These are phyloP conservation scores for Coelopa frigida DNA, from an alignment of 1,140 invertebrate genomes.

Conservation along the genomic window DNA sequence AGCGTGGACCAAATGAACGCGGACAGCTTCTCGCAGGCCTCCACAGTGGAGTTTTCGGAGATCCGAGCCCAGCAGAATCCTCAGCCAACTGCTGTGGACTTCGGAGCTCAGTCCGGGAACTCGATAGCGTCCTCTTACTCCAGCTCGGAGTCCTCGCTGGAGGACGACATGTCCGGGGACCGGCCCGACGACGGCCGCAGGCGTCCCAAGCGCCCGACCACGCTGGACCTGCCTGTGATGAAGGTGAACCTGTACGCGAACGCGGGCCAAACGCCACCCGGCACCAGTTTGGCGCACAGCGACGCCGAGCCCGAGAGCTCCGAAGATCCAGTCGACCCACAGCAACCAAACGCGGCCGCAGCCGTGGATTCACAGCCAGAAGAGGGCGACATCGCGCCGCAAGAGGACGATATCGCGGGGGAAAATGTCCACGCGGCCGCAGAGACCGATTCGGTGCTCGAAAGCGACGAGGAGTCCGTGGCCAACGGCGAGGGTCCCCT, in stretches of 20 bases:
- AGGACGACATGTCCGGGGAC: slow-evolving; percentile 7
- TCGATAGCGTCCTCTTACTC: slow-evolving; percentile 24
- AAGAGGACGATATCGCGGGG: too few species aligned
- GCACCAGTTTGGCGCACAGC: too few species aligned
- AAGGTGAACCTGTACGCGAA: slow-evolving; percentile 22
- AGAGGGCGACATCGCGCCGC: too few species aligned
- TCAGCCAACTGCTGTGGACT: slow-evolving; percentile 15
- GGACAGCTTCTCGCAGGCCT: slow-evolving; percentile 42
- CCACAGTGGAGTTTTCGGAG: slow-evolving; percentile 40
- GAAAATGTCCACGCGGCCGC: too few species aligned
- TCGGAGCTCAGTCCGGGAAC: slow-evolving; percentile 1
- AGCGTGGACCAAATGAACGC: slow-evolving; percentile 31
- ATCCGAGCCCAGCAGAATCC: slow-evolving; percentile 19
- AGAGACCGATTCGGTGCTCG: neutral
- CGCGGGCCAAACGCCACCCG: slow-evolving; percentile 24
- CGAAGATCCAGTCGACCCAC: too few species aligned
- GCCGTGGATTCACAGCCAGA: too few species aligned
- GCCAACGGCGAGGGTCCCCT: neutral
- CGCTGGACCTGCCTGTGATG: slow-evolving; percentile 31
- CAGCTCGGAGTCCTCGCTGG: slow-evolving; percentile 19
- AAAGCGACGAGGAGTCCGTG: neutral
- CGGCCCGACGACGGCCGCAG: slow-evolving; percentile 11
- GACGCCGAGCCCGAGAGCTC: too few species aligned
- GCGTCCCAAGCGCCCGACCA: slow-evolving; percentile 37
- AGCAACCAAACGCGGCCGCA: too few species aligned